phyloP scores from a whole-genome alignment of 2,888 invertebrate species.

The Eledona agricola region DNA sequence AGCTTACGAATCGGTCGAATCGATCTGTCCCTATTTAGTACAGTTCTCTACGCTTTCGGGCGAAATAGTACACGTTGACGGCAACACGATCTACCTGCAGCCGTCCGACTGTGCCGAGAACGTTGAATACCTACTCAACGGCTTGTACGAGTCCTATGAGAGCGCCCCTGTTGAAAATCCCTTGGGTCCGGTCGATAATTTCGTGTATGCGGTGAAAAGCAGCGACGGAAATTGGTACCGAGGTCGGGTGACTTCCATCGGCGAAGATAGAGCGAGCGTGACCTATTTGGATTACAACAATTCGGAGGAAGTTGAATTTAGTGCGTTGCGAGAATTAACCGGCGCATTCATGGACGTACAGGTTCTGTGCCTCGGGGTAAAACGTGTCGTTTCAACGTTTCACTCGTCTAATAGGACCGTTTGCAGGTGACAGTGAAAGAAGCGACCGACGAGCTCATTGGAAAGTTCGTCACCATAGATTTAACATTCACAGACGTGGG shows the following conservation, averaged over 20 bases:
- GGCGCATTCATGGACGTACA: constrained; percentile 50
- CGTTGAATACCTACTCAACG: constrained; percentile 62
- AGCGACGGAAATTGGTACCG: constrained; percentile 78
- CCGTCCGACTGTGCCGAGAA: constrained; percentile 63
- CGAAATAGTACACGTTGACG: constrained; percentile 68
- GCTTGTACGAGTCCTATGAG: constrained; percentile 70
- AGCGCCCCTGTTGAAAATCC: constrained; percentile 56
- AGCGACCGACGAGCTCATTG: constrained; percentile 23
- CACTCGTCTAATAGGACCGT: not conserved
- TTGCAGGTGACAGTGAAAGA: constrained; percentile 22
- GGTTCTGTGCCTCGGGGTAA: constrained; percentile 53
- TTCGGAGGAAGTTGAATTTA: constrained; percentile 65
- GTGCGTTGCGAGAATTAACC: constrained; percentile 48
- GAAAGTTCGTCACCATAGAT: constrained; percentile 4
- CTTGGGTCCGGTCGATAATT: constrained; percentile 63
- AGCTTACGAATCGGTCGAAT: constrained; percentile 64
- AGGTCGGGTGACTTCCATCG: constrained; percentile 65
- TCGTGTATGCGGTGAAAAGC: constrained; percentile 67
- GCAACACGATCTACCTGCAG: constrained; percentile 73
- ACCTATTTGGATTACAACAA: constrained; percentile 79
- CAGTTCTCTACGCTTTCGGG: constrained; percentile 69
- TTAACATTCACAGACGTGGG: constrained; percentile 19
- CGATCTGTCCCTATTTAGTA: constrained; percentile 72
- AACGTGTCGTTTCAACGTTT: constrained; percentile 4
- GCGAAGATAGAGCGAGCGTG: constrained; percentile 64